phyloP scores from a whole-genome alignment of 2,888 invertebrate genomes.

The Melinaea menophilus region DNA sequence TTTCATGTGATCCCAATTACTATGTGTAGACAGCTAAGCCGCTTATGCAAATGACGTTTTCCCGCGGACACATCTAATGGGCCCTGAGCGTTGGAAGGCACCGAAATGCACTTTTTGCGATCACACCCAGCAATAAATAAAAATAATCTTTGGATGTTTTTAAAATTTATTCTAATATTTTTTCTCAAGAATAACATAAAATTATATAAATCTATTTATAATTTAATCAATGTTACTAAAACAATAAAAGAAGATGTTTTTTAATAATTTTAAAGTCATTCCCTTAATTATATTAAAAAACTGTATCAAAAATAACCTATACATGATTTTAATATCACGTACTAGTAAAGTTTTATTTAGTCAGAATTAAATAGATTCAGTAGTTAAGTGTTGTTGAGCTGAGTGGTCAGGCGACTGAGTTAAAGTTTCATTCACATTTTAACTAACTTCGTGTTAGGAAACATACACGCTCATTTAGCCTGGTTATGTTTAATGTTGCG shows the following conservation, averaged over 20 bases:
- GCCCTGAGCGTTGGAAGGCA: conserved; percentile 45
- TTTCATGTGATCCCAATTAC: conserved; percentile 73
- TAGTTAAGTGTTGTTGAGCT: conserved; percentile 4
- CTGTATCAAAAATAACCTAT: background rate
- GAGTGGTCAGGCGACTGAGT: conserved; percentile 5
- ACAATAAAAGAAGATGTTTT: no score
- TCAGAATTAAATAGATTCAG: conserved; percentile 5
- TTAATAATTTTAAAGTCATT: no score
- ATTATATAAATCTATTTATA: no score
- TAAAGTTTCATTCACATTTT: conserved; percentile 8
- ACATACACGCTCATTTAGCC: conserved; percentile 5
- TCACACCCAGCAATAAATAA: conserved; percentile 10
- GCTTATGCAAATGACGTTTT: conserved; percentile 77
- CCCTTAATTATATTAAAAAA: background rate
- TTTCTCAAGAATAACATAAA: no score
- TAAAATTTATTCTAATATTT: no score
- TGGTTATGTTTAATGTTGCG: background rate
- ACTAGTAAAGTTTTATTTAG: conserved; percentile 1
- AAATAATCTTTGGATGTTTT: no score
- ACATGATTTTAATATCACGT: conserved; percentile 1
- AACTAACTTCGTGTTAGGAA: conserved; percentile 6
- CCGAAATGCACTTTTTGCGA: conserved; percentile 62
- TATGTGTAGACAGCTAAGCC: conserved; percentile 73
- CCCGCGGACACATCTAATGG: conserved; percentile 76
- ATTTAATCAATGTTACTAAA: no score